Evolutionary conservation across 2,797 vertebrate genomes (phyloP).

Genomic region (Cottoperca gobio): DNA sequence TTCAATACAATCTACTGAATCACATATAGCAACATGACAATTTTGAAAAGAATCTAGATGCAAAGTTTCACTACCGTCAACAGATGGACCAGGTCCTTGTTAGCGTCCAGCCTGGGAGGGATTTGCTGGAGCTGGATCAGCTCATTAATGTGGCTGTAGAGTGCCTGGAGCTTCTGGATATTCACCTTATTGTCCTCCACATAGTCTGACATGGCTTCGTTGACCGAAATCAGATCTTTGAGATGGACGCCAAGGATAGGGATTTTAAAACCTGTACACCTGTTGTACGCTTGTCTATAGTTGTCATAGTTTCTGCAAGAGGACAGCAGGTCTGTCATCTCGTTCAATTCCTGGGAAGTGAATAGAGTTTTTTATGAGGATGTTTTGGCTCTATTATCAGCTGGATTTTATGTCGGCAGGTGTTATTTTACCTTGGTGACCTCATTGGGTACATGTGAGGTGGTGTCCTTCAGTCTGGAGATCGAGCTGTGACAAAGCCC

Average conservation of each 20-base stretch:
- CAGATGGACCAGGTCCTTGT: slow-evolving; percentile 96
- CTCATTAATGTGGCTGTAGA: slow-evolving; percentile 94
- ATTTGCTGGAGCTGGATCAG: slow-evolving; percentile 94
- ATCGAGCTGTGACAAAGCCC: slow-evolving; percentile 96
- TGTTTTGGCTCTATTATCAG: background rate
- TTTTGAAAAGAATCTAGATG: slow-evolving; percentile 5
- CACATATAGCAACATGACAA: slow-evolving; percentile 23
- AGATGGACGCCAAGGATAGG: slow-evolving; percentile 96
- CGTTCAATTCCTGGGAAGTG: slow-evolving; percentile 88
- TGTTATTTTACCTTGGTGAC: slow-evolving; percentile 89
- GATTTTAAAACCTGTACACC: slow-evolving; percentile 92
- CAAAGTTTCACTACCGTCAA: slow-evolving; percentile 85
- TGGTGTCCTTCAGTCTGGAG: slow-evolving; percentile 96
- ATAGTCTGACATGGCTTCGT: slow-evolving; percentile 94
- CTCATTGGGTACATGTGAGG: slow-evolving; percentile 91
- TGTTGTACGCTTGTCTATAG: slow-evolving; percentile 91
- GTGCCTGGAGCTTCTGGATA: slow-evolving; percentile 92
- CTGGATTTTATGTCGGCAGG: background rate
- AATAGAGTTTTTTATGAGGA: slow-evolving; percentile 9
- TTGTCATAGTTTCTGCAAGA: slow-evolving; percentile 95
- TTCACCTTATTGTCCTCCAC: slow-evolving; percentile 94
- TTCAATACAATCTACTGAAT: slow-evolving; percentile 55
- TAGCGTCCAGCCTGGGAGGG: slow-evolving; percentile 91
- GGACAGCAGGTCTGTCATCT: slow-evolving; percentile 96
- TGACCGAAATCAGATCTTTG: slow-evolving; percentile 94